Base-by-base conservation (phyloP, 2,888 invertebrate species). In the Panorpa germanica region DNA sequence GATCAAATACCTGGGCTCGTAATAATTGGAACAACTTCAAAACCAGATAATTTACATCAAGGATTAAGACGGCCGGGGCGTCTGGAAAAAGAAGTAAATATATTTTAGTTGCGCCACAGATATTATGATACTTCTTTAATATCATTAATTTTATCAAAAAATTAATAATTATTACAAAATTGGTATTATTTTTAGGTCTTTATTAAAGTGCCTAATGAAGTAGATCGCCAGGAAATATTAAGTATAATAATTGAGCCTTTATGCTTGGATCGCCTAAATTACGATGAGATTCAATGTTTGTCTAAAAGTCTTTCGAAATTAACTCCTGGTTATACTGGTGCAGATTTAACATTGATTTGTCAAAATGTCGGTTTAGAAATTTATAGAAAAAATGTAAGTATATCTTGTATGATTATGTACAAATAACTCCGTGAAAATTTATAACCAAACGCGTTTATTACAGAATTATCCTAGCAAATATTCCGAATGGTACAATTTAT, bases 301-400 rank as follows among this genome's bases (percentile, higher is more conserved):
- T 31, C 39, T 24, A 24, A 31, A 24, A 33, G 36, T 3, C 30
- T 65, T 4, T 59, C 62, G 2, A 45, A 46, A 19, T 48, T 57
- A 33, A 68, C 67, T 0, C 62, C 63, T 18, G 69, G 69, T 11
- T 69, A 57, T 48, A 61, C 63, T 5, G 55, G 60, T 4, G 60
- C 63, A 3, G 70, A 70, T 47, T 42, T 70, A 13, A 47, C 48
- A 2, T 44, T 58, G 5, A 41, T 70, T 8, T 47, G 58, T 28
- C 50, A 57, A 9, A 47, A 50, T 25, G 42, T 52, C 9, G 39
- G 42, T n/a, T 44, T 49, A 27, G 28, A 40, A 5, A 19, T 45
- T 10, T 22, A 29, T 17, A 32, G 18, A 16, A 20, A 33, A 13
- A n/a, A n/a, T n/a, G n/a, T 14, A 11, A 15, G 10, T 13, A 12